Percentiles rank a stretch among this genome's conserved stretches.
Conservation (phyloP, 2,113 vertebrate genomes). For the Lophura nycthemera region DNA sequence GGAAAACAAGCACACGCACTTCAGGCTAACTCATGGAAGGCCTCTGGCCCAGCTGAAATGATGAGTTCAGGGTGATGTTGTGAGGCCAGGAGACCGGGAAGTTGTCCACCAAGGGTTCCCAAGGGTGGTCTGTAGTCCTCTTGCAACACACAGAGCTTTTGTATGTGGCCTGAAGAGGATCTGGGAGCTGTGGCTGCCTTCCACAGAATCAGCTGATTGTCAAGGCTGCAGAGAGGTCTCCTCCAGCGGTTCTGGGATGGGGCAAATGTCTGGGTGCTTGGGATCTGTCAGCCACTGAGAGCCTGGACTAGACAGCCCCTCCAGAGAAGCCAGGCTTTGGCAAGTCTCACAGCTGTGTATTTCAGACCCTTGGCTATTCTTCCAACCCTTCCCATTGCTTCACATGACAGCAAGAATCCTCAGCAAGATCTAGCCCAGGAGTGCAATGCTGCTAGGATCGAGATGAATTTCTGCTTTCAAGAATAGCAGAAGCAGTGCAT, state of each 20-base stretch:
- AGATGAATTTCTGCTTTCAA: background rate
- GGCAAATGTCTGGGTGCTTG: background rate
- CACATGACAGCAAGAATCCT: background rate
- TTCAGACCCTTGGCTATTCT: background rate
- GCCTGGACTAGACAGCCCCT: background rate
- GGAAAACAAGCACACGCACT: constrained; percentile 4
- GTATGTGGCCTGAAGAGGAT: background rate
- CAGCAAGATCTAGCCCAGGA: background rate
- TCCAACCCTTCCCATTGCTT: background rate
- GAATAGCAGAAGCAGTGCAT: background rate
- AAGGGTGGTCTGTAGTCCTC: constrained; percentile 14
- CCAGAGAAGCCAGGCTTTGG: background rate
- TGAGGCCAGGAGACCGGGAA: background rate
- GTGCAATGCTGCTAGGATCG: background rate
- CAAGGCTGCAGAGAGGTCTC: background rate
- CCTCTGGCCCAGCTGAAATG: constrained; percentile 25
- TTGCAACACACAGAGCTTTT: constrained; percentile 54
- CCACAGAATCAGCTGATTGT: constrained; percentile 20
- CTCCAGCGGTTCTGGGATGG: background rate
- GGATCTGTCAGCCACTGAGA: background rate
- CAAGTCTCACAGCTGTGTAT: background rate
- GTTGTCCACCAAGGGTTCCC: constrained; percentile 21
- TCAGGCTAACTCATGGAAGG: constrained; percentile 29
- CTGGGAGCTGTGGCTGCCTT: background rate
- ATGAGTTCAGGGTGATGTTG: constrained; percentile 21